Percentiles rank a stretch among this genome's conserved stretches.
These are phyloP conservation scores for Dipus sagitta DNA, from an alignment of 2,797 vertebrate species.

Conservation along the genomic window DNA sequence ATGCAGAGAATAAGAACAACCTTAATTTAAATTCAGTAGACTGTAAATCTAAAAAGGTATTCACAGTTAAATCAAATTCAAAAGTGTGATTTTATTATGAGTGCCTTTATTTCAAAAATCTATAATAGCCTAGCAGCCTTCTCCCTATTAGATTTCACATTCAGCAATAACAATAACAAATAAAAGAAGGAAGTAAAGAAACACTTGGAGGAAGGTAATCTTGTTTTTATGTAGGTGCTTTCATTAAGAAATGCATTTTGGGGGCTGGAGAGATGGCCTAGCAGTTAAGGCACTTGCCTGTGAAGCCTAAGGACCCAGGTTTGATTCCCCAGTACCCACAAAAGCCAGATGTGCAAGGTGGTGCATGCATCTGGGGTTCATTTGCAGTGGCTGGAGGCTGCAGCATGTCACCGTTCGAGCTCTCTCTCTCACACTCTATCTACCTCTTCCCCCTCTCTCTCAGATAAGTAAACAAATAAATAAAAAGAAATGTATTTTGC, in stretches of 20 bases:
- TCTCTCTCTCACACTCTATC: no score
- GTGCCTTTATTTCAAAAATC: slow-evolving; percentile 5
- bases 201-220: background rate
- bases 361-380: no score
- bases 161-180: background rate
- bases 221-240: slow-evolving; percentile 26
- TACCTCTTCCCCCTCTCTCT: no score
- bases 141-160: slow-evolving; percentile 31
- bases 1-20: background rate
- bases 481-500: background rate
- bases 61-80: slow-evolving; percentile 26
- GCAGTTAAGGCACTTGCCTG: no score
- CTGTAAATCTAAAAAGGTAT: background rate
- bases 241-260: background rate
- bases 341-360: no score
- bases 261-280: no score
- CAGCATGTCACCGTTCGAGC: no score
- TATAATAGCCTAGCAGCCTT: background rate
- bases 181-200: background rate
- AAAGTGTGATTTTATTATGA: background rate
- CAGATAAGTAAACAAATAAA: no score
- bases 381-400: no score
- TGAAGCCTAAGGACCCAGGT: no score
- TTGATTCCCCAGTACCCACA: no score
- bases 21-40: background rate